Base-by-base conservation (phyloP, 30 jellyfish, hydroid and myxozoan genomes). In the Cassiopea xamachana region DNA sequence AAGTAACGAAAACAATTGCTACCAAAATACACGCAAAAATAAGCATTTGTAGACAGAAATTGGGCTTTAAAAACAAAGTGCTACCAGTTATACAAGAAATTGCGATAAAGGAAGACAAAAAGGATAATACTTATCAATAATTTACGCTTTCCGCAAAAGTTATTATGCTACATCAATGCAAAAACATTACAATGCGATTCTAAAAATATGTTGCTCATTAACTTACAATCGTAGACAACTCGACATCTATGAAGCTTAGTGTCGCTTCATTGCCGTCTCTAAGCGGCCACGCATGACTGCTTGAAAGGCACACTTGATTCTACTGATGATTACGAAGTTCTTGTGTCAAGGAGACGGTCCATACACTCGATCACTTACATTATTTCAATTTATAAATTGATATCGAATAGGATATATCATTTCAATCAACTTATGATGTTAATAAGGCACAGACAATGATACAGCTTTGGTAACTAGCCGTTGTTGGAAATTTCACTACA, bases 141-240 rank as follows among this genome's bases (percentile, higher is more conserved):
- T 19, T 71, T 71, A 71, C 55, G 80, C 80, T 19, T 71, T 39
- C 39, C 80, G 1, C 80, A 27, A 71, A 67, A 71, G 50, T 71
- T 16, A 18, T 4, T 71, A 71, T 18, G 80, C 80, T 71, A 71
- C 80, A 71, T 71, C 80, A 71, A 71, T 71, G 80, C 80, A 71
- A 71, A 71, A 8, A 71, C 80, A 71, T 55, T 1, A 71, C 55
- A 71, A 18, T 16, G 58, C 27, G 15, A 67, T 67, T 67, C 15
- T 0, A 71, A 71, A 71, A 71, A 71, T 71, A 71, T 71, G 58
- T 71, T 43, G 55, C 80, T 71, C 39, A 7, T 71, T 55, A 43
- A 43, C 80, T 9, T 64, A 9, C 43, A 64, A 64, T 17, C 27
- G 15, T 14, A 9, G 74, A 2, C 74, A 64, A 14, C 15, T 64